Evolutionary conservation across 1,140 invertebrate species (phyloP), one percentile per base, ranked within the genome.

Genomic region (Ditylenchus dipsaci): DNA sequence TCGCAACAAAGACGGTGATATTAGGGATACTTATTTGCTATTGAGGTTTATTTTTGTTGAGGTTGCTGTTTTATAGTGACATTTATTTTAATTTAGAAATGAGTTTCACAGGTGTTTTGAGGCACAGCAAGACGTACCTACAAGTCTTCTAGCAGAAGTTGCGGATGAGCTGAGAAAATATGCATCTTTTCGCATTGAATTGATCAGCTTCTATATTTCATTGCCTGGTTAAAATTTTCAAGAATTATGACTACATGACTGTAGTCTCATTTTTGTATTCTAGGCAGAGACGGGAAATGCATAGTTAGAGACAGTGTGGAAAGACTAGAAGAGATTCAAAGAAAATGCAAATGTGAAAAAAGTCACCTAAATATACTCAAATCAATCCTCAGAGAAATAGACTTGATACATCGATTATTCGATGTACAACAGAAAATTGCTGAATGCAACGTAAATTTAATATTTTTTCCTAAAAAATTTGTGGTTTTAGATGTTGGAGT

Each of bases 1-100:
- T 47, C 71, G 71, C n/a, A n/a, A n/a, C n/a, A 71, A 75, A 45
- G 69, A 71, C 11, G 74, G 45, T 27, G 67, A 68, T 30, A 26
- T 71, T 47, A 49, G 72, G 11, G 69, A 71, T 21, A 29, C 19
- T 11, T 71, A 71, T 38, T 17, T n/a, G 11, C 53, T 0, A 21
- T 33, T 71, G n/a, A 67, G 43, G 69, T 71, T 26, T 17, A 21
- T 29, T 33, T 29, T 61, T 70, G 27, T 15, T 68, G 19, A 11
- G 13, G 19, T 23, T 15, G n/a, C n/a, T n/a, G n/a, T n/a, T n/a
- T n/a, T 3, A 29, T 56, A 9, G 53, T 5, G 29, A 56, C 13
- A 56, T 23, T 56, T 56, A 23, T 56, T 62, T 62, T 33, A 23
- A 33, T 69, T 73, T 47, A 69, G 68, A 75, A 23, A 19, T 21